Conservation (phyloP, 2,797 vertebrate genomes). For the Arrhamphus sclerolepis region DNA sequence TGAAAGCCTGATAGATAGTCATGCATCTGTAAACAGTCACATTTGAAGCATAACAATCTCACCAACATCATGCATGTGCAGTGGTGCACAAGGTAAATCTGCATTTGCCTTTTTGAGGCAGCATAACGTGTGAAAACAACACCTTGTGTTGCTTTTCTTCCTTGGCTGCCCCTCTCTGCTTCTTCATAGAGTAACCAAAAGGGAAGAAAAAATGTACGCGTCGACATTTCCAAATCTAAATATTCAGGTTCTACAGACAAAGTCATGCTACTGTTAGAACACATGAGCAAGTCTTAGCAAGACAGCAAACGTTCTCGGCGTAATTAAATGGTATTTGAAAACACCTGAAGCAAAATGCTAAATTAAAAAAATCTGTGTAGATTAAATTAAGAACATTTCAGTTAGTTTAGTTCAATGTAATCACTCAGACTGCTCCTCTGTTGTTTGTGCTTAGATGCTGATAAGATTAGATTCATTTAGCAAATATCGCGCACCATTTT, state of each 20-base stretch:
- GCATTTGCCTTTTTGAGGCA: neutral
- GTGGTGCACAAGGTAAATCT: neutral
- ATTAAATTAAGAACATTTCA: slow-evolving; percentile 9
- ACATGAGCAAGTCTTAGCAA: no score
- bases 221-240: neutral
- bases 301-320: neutral
- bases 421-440: neutral
- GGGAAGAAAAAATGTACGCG: neutral
- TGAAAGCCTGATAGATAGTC: slow-evolving; percentile 6
- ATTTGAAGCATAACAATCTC: slow-evolving; percentile 5
- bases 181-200: neutral
- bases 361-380: neutral
- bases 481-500: neutral
- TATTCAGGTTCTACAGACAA: neutral
- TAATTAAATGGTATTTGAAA: neutral
- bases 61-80: neutral
- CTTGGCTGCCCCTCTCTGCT: slow-evolving; percentile 2
- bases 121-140: slow-evolving; percentile 1
- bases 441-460: neutral
- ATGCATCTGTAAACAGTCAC: neutral
- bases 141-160: neutral
- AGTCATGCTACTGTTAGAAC: neutral
- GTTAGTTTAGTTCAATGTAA: neutral
- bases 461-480: neutral
- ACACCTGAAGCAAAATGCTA: neutral